phyloP scores from a whole-genome alignment of 2,797 vertebrate species.

The Acipenser oxyrinchus region DNA sequence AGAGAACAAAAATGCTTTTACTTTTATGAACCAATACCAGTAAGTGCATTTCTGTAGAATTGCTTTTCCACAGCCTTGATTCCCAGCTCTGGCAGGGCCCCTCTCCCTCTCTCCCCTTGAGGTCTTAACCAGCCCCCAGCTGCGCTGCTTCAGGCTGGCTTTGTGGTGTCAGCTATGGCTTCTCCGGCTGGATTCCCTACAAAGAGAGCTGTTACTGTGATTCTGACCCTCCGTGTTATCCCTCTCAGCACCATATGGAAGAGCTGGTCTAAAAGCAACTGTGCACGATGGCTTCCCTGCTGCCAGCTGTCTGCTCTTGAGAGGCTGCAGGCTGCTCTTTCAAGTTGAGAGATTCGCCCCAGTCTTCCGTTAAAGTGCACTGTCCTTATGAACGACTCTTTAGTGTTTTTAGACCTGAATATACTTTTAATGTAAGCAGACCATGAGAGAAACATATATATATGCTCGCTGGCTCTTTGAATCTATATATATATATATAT shows the following conservation, averaged over 20 bases:
- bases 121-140: slow-evolving; percentile 47
- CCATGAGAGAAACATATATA: slow-evolving; percentile 1
- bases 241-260: slow-evolving; percentile 29
- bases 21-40: slow-evolving; percentile 53
- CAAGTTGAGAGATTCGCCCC: slow-evolving; percentile 9
- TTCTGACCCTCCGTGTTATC: slow-evolving; percentile 47
- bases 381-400: not conserved
- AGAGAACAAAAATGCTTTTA: slow-evolving; percentile 46
- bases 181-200: slow-evolving; percentile 28
- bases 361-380: not conserved
- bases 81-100: slow-evolving; percentile 25
- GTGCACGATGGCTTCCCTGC: slow-evolving; percentile 42
- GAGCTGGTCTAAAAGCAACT: slow-evolving; percentile 22
- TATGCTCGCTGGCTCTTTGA: too few species aligned
- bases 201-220: slow-evolving; percentile 43
- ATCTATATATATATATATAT: too few species aligned
- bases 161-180: slow-evolving; percentile 34
- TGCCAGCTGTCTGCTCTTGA: slow-evolving; percentile 51
- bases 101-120: slow-evolving; percentile 30
- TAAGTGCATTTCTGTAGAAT: slow-evolving; percentile 45
- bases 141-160: slow-evolving; percentile 36
- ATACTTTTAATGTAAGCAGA: slow-evolving; percentile 6
- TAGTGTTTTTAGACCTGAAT: not conserved
- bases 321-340: slow-evolving; percentile 20
- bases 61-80: slow-evolving; percentile 34